A percentile compares a stretch with the other conserved stretches of the same genome.
Evolutionary conservation across 1,140 invertebrate species (phyloP).

Genomic region (Danaus melanippus): DNA sequence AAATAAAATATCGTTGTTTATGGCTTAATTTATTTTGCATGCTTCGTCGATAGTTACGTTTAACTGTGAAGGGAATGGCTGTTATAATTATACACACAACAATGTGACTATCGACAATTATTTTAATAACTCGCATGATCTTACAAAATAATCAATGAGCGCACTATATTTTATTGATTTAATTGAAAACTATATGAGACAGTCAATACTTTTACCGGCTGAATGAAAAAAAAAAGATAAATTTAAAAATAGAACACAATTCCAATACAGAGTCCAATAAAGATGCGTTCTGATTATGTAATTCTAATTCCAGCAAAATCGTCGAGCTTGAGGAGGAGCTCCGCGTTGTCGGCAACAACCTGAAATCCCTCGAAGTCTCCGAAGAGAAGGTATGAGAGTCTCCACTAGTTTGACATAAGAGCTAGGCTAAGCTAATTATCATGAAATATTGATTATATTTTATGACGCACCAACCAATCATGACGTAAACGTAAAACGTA

Average conservation of each 20-base stretch:
- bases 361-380: slow-evolving; percentile 99
- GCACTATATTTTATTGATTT: slow-evolving; percentile 12
- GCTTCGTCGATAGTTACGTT: slow-evolving; percentile 3
- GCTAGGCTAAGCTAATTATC: slow-evolving; percentile 24
- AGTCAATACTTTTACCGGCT: neutral
- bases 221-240: too few relatives aligned
- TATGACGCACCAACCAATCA: slow-evolving; percentile 60
- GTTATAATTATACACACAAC: too few relatives aligned
- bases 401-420: slow-evolving; percentile 10
- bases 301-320: slow-evolving; percentile 91
- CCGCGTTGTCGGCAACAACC: slow-evolving; percentile 99
- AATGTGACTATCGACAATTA: neutral
- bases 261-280: too few relatives aligned
- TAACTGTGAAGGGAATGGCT: too few relatives aligned
- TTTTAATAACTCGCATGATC: slow-evolving; percentile 16
- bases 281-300: neutral
- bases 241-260: too few relatives aligned
- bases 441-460: slow-evolving; percentile 19
- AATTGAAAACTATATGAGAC: slow-evolving; percentile 17
- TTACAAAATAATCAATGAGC: slow-evolving; percentile 11
- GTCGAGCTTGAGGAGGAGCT: slow-evolving; percentile 99
- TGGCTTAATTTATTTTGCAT: slow-evolving; percentile 6
- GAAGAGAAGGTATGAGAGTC: slow-evolving; percentile 94
- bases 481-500: neutral
- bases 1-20: too few relatives aligned